Conservation (phyloP, 2,113 vertebrate species). For the Mixornis gularis region DNA sequence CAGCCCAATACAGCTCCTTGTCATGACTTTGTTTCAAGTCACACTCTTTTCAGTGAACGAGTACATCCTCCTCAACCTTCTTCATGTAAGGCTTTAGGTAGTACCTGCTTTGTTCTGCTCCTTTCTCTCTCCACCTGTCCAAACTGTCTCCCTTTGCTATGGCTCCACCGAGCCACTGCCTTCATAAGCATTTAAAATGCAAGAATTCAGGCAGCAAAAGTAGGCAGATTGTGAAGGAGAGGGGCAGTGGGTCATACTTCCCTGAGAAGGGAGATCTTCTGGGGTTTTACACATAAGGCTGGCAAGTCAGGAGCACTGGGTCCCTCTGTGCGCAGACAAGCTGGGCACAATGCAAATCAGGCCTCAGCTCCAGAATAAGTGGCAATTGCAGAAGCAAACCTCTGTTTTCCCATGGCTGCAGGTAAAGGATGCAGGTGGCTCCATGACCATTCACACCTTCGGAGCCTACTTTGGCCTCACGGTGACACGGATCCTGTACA, state of each 20-base stretch:
- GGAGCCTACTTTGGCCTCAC: constrained; percentile 92
- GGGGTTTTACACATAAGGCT: neutral
- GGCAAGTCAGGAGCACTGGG: neutral
- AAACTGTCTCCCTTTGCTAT: neutral
- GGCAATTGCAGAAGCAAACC: neutral
- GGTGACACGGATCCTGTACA: constrained; percentile 87
- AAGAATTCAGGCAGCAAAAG: neutral
- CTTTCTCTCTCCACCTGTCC: neutral
- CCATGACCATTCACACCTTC: constrained; percentile 94
- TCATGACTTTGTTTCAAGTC: constrained; percentile 91
- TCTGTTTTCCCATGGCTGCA: constrained; percentile 42
- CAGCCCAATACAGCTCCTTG: constrained; percentile 88
- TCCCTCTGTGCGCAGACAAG: neutral
- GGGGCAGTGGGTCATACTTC: rapidly evolving
- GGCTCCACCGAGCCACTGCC: neutral
- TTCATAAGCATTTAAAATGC: neutral
- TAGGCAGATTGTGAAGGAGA: neutral
- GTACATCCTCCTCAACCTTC: constrained; percentile 81
- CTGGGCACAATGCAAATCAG: neutral
- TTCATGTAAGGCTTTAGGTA: constrained; percentile 81
- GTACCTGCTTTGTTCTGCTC: neutral
- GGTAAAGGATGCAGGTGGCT: constrained; percentile 91
- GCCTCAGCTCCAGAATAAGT: neutral
- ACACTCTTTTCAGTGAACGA: constrained; percentile 90
- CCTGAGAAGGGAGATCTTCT: neutral